These are phyloP conservation scores for Ctenomys sociabilis DNA, from an alignment of 2,113 vertebrate genomes.

Conservation along the genomic window DNA sequence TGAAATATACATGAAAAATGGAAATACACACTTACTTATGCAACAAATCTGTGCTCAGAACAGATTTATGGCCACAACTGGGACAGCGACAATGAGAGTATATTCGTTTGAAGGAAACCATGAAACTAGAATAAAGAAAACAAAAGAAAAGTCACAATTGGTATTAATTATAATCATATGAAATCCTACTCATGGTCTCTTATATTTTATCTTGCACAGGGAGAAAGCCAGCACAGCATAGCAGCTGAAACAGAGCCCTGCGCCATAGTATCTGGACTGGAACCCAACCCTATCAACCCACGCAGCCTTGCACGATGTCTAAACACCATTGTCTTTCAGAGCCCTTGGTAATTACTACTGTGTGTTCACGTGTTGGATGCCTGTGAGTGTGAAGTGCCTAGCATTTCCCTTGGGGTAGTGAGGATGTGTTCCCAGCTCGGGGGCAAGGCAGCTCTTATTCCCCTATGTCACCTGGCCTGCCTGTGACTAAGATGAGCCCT, in stretches of 20 bases:
- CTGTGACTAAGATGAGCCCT: background rate
- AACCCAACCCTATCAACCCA: background rate
- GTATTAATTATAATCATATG: slow-evolving; percentile 39
- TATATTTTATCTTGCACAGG: background rate
- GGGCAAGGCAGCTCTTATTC: background rate
- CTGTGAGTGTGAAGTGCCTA: background rate
- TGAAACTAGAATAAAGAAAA: slow-evolving; percentile 78
- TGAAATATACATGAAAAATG: slow-evolving; percentile 51
- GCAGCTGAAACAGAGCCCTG: background rate
- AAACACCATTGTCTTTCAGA: background rate
- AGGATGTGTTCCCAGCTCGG: background rate
- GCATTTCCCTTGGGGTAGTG: background rate
- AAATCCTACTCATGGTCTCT: background rate
- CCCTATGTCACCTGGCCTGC: background rate
- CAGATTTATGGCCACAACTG: slow-evolving; percentile 79
- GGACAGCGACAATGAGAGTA: slow-evolving; percentile 77
- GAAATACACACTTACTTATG: slow-evolving; percentile 85
- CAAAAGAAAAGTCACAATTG: slow-evolving; percentile 75
- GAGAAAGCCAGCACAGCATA: background rate
- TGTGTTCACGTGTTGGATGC: background rate
- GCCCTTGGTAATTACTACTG: background rate
- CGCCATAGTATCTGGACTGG: no score
- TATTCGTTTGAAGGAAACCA: slow-evolving; percentile 84
- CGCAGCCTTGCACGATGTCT: background rate
- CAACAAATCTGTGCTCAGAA: slow-evolving; percentile 81